Percentiles rank a stretch among this genome's conserved stretches.
phyloP scores from a whole-genome alignment of 1,140 invertebrate genomes.

The Triops cancriformis region DNA sequence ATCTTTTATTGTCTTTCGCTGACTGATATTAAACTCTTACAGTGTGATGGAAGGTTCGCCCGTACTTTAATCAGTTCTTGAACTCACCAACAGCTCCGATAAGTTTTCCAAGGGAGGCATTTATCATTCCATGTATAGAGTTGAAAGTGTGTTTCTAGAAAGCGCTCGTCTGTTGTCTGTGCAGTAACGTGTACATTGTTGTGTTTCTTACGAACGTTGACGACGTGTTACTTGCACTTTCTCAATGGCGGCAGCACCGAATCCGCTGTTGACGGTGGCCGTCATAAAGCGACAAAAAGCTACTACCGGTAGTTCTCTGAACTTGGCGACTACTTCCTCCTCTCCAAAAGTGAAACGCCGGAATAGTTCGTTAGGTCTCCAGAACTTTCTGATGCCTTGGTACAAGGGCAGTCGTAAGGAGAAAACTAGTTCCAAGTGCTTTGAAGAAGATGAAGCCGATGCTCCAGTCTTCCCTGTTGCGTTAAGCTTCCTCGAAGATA shows the following conservation, averaged over 20 bases:
- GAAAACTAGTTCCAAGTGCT: not conserved
- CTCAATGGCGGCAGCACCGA: not conserved
- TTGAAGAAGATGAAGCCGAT: not conserved
- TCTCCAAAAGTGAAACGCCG: not conserved
- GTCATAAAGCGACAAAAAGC: not conserved
- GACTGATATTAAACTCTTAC: not conserved
- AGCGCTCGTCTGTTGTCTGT: no score
- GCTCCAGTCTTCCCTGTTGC: not conserved
- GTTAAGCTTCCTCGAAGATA: not conserved
- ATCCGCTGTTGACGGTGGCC: not conserved
- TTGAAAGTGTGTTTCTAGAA: no score
- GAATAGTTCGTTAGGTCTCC: not conserved
- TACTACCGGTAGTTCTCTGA: not conserved
- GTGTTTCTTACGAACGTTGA: not conserved
- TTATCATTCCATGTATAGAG: no score
- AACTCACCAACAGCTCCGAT: no score
- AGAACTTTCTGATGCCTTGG: not conserved
- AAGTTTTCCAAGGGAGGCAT: no score
- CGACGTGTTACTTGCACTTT: not conserved
- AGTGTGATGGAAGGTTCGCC: not conserved
- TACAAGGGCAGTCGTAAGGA: not conserved
- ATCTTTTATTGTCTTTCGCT: not conserved
- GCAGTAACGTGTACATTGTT: not conserved
- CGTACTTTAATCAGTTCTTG: not conserved
- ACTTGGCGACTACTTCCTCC: not conserved